Evolutionary conservation across 2,797 vertebrate genomes (phyloP), one percentile per base, ranked within the genome.

Genomic region (Enteromius radiatus): DNA sequence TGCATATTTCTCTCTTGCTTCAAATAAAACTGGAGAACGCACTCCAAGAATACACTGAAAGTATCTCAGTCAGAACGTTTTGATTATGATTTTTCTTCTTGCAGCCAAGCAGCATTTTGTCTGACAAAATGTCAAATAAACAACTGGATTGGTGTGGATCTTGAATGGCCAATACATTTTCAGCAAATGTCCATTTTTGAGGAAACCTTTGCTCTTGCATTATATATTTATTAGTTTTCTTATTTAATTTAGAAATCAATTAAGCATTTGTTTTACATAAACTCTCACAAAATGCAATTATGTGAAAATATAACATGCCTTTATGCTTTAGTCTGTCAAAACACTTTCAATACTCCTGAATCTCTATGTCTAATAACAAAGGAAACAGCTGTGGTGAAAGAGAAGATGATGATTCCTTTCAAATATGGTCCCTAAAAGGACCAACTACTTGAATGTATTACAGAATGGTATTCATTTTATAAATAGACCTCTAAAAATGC

Each of bases 211-310:
- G 10, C 1, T 23, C 14, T 23, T 65, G 61, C 2, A 38, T 5
- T 11, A 65, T 65, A 21, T 19, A 9, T 47, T 71, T 19, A 19
- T 49, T 10, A 3, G 15, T 28, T 19, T 70, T 14, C 11, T 5
- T 14, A n/a, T 61, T 59, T 17, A 19, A 31, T 45, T 28, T 4
- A 23, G 6, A 3, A 45, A 43, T 8, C 7, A 3, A 36, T 65
- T 65, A 12, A 17, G 19, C 21, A 36, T 21, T 61, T 21, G 56
- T 41, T 74, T 74, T 11, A 73, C 28, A 5, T 10, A 56, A 36
- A 78, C 45, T 80, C 54, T 78, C 23, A 64, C 33, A 65, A 84
- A 61, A 47, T 77, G 76, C n/a, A 80, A 81, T 45, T 45, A 49
- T 54, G 17, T 47, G 59, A 36, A 78, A 74, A 63, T 68, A 67